These are phyloP conservation scores for Megalopta genalis DNA, from an alignment of 1,140 invertebrate genomes.

Conservation along the genomic window DNA sequence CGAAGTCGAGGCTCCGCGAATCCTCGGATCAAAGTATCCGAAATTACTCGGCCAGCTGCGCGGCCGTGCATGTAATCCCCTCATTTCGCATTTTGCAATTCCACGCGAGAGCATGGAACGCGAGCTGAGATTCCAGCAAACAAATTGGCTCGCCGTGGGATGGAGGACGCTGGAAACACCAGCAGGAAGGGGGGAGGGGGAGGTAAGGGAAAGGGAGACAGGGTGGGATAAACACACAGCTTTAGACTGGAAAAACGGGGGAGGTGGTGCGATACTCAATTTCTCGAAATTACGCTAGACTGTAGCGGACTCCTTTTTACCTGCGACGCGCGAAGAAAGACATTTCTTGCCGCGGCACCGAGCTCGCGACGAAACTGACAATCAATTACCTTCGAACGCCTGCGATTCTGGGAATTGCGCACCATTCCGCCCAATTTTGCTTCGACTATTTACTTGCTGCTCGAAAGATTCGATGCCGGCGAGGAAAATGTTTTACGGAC, in stretches of 20 bases:
- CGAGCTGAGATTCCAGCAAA: slow-evolving; percentile 8
- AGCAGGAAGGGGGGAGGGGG: no score
- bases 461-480: no score
- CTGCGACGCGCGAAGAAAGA: not conserved
- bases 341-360: not conserved
- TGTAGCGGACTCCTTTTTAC: not conserved
- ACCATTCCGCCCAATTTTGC: no score
- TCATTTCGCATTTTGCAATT: slow-evolving; percentile 29
- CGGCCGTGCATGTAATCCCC: slow-evolving; percentile 18
- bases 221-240: slow-evolving; percentile 6
- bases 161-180: not conserved
- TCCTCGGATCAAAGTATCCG: slow-evolving; percentile 13
- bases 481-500: no score
- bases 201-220: no score
- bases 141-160: slow-evolving; percentile 3
- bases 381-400: no score
- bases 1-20: not conserved
- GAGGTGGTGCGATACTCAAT: not conserved
- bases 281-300: slow-evolving; percentile 19
- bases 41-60: slow-evolving; percentile 20
- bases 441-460: no score
- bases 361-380: no score
- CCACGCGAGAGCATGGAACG: slow-evolving; percentile 13
- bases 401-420: no score
- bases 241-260: not conserved